A percentile compares a stretch with the other conserved stretches of the same genome.
phyloP scores from a whole-genome alignment of 2,797 vertebrate species.

The Pseudochirops cupreus region DNA sequence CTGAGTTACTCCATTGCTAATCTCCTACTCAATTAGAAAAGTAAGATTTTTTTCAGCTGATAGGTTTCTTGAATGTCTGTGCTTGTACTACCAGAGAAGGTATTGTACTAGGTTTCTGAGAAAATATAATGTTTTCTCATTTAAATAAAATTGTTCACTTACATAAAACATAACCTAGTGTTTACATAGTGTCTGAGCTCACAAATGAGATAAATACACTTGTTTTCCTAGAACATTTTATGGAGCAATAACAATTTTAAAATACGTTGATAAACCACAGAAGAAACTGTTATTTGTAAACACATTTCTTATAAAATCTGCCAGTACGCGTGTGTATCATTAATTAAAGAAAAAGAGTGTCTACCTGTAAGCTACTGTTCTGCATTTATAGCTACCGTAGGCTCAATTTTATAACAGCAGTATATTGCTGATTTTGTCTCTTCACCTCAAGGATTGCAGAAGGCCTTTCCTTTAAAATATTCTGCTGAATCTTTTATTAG shows the following conservation, averaged over 20 bases:
- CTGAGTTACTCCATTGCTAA: neutral
- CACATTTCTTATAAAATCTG: neutral
- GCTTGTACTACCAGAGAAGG: neutral
- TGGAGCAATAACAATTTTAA: neutral
- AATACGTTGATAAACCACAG: neutral
- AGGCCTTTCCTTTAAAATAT: slow-evolving; percentile 1
- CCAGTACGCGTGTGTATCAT: neutral
- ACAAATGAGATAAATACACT: neutral
- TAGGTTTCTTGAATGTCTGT: neutral
- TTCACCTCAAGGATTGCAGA: neutral
- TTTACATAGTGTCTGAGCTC: neutral
- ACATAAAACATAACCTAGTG: neutral
- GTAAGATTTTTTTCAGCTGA: neutral
- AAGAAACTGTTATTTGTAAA: neutral
- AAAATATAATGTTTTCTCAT: neutral
- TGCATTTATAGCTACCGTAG: neutral
- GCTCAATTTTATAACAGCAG: neutral
- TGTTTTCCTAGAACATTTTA: neutral
- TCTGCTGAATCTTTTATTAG: neutral
- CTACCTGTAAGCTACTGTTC: neutral
- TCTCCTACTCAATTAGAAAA: neutral
- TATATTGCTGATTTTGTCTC: neutral
- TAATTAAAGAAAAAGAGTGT: neutral
- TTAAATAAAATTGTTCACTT: neutral
- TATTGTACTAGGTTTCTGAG: neutral